Evolutionary conservation across 1,140 invertebrate genomes (phyloP), one percentile per base, ranked within the genome.

Genomic region (Episyrphus balteatus): DNA sequence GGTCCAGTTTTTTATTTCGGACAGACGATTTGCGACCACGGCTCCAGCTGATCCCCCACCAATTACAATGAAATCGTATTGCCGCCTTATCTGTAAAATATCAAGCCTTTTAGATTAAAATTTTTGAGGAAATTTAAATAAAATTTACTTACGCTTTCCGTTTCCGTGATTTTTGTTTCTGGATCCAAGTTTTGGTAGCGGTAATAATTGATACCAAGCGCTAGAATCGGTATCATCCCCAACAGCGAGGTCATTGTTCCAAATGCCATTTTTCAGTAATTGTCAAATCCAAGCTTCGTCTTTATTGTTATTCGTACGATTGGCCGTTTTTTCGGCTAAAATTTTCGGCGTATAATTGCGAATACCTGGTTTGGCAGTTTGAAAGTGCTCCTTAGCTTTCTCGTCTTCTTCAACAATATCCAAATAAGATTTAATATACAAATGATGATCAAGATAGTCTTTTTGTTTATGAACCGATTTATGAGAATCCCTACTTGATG

Each of bases 31-130:
- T 8, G 92, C 92, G 30, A 96, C 71, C n/a, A 95, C 92, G 6
- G 88, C 87, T 15, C 92, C 92, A 0, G 92, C 89, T 3, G 88
- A 88, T 6, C 84, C 91, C n/a, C 83, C 90, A n/a, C 92, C 92
- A 33, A 96, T 78, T 55, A 89, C 78, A 56, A 88, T 78, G 55
- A 88, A 89, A 62, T 88, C 86, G 70, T 89, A 89, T 58, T 82
- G 79, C 45, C 75, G 75, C 53, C 79, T 61, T 48, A 87, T 61
- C 85, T 87, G 73, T 19, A 66, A 48, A 47, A 51, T 5, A 38
- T 11, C 30, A 40, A 44, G 19, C 32, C 37, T 10, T 43, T 19
- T 30, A 46, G 36, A 31, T 6, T 3, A 5, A n/a, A 30, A 39
- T 47, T 26, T 8, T 26, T 8, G 21, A 26, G 15, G 14, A 13